phyloP scores from a whole-genome alignment of 2,888 invertebrate genomes.

The Frankliniella intonsa region DNA sequence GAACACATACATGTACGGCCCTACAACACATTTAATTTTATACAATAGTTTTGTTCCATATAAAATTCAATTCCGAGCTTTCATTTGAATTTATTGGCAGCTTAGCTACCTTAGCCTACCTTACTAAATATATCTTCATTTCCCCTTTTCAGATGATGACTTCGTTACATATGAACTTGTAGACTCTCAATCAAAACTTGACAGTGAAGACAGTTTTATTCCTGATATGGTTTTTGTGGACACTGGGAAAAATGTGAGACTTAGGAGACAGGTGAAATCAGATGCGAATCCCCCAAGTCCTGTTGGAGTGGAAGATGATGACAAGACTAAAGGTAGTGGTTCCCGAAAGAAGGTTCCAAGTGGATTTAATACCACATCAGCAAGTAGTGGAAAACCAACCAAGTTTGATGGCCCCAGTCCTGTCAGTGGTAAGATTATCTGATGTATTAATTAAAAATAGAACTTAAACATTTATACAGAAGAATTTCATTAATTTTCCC shows the following conservation, averaged over 20 bases:
- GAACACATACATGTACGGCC: too few relatives aligned
- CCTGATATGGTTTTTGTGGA: neutral
- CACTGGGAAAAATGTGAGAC: neutral
- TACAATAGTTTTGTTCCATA: too few relatives aligned
- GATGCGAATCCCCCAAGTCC: neutral
- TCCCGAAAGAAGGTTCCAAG: neutral
- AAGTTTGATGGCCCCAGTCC: neutral
- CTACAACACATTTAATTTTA: too few relatives aligned
- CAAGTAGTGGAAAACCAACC: neutral
- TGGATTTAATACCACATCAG: neutral
- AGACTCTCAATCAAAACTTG: slow-evolving; percentile 8
- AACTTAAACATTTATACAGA: neutral
- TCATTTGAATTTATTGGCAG: neutral
- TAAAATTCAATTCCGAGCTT: neutral
- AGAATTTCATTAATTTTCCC: neutral
- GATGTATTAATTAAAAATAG: neutral
- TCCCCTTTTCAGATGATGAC: neutral
- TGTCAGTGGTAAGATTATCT: neutral
- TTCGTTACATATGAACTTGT: slow-evolving; percentile 3
- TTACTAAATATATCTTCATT: neutral
- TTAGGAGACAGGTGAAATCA: neutral
- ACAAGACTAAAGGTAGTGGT: neutral
- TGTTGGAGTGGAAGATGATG: neutral
- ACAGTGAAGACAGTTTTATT: neutral
- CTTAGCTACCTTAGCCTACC: neutral